A percentile compares a stretch with the other conserved stretches of the same genome.
phyloP scores from a whole-genome alignment of 2,797 vertebrate species.

The Otolemur crassicaudatus region DNA sequence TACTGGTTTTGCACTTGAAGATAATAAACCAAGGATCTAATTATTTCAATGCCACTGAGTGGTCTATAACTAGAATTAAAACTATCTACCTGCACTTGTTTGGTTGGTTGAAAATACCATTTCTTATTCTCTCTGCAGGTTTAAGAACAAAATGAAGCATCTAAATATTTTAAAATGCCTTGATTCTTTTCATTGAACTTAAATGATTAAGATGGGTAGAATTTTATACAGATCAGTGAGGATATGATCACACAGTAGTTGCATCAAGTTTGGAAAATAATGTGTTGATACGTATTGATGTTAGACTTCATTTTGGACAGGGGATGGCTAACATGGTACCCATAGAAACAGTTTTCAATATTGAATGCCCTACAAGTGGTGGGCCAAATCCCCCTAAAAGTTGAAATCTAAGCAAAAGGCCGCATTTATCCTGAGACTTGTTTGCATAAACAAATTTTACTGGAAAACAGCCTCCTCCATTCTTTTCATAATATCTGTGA shows the following conservation, averaged over 20 bases:
- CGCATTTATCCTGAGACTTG: background rate
- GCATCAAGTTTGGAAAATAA: background rate
- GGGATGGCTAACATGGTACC: background rate
- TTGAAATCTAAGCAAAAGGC: background rate
- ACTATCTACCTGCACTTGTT: background rate
- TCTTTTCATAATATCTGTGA: background rate
- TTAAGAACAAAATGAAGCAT: slow-evolving; percentile 37
- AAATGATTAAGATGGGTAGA: background rate
- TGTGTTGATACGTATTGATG: background rate
- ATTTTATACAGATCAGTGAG: background rate
- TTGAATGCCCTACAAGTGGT: fast-evolving
- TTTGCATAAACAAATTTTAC: background rate
- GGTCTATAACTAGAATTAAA: background rate
- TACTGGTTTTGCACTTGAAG: background rate
- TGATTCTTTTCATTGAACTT: background rate
- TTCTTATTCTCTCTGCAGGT: background rate
- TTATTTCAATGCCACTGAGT: background rate
- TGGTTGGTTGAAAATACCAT: background rate
- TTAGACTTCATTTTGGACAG: background rate
- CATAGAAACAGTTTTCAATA: background rate
- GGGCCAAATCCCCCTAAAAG: background rate
- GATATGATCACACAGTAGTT: background rate
- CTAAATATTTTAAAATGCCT: background rate
- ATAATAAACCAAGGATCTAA: background rate
- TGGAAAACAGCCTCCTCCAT: background rate